phyloP scores from a whole-genome alignment of 2,888 invertebrate genomes.

The Cryptocheilus praepositus region DNA sequence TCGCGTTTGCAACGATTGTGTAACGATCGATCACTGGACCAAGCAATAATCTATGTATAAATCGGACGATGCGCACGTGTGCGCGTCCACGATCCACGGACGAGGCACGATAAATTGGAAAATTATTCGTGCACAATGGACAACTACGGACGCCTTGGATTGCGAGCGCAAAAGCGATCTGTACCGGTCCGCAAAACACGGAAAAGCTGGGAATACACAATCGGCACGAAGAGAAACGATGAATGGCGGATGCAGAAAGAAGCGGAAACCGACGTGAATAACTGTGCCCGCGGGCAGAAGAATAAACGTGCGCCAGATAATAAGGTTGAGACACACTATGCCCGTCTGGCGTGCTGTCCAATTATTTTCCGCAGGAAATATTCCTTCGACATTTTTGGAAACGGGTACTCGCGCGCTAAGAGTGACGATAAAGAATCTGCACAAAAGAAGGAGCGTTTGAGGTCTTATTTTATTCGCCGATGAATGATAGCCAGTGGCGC shows the following conservation, averaged over 20 bases:
- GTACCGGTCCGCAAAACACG: background rate
- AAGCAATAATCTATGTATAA: conserved; percentile 34
- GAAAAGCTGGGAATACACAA: conserved; percentile 9
- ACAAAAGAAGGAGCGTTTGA: too few relatives aligned
- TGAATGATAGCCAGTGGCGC: too few relatives aligned
- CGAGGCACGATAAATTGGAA: conserved; percentile 24
- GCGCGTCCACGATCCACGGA: background rate
- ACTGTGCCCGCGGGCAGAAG: too few relatives aligned
- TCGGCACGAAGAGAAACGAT: conserved; percentile 5
- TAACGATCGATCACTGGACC: conserved; percentile 40
- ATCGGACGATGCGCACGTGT: conserved; percentile 19
- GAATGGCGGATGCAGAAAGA: background rate
- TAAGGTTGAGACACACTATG: too few relatives aligned
- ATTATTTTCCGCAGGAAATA: too few relatives aligned
- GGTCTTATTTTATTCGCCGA: too few relatives aligned
- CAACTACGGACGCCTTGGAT: background rate
- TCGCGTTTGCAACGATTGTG: conserved; percentile 28
- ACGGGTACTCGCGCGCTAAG: too few relatives aligned
- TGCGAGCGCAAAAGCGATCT: too few relatives aligned
- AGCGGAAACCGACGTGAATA: background rate
- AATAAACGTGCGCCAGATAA: too few relatives aligned
- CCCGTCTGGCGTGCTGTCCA: too few relatives aligned
- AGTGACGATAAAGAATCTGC: too few relatives aligned
- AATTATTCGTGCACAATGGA: conserved; percentile 19
- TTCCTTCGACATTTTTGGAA: too few relatives aligned